Base-by-base conservation (phyloP, 2,113 vertebrate genomes). In the Cyanoliseus patagonus region DNA sequence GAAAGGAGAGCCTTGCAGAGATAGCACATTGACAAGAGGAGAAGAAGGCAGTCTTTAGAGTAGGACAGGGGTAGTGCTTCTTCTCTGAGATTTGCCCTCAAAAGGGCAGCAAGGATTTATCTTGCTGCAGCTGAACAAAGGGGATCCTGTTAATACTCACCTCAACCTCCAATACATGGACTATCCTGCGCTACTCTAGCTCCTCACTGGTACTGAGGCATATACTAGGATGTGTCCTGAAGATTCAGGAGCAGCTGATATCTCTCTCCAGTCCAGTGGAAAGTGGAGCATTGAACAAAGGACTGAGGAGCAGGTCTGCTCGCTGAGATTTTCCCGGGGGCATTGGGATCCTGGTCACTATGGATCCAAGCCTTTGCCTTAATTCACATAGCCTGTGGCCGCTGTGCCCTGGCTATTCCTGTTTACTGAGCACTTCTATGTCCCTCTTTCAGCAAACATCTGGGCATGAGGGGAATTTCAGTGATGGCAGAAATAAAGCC, bases 401-500 rank as follows among this genome's bases (percentile, higher is more conserved):
- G 10, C 3, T 33, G 39, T 39, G 27, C 28, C 11, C 39, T 28
- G 76, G 47, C 47, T 22, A 25, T 31, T 79, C 72, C 41, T 37
- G 19, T 42, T 66, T 42, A 10, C 53, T 39, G 68, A 37, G 33
- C 16, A 19, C 25, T 39, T 83, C 25, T 41, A 3, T 20, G 17
- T 4, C 14, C 18, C 24, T 94, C 67, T 88, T 33, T 39, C 72
- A 73, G 68, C 9, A 91, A 61, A 35, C 3, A 33, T 28, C 25
- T 61, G 59, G 28, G 42, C 17, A 88, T 33, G 42, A 55, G 39
- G 15, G 23, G 39, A 86, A 47, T 67, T 66, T 57, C 62, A 63
- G 9, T 2, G 2, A 25, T 57, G 8, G 3, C 10, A 68, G 17
- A 13, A 59, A 61, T 27, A 11, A 11, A 19, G 0, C 1, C 4